phyloP scores from a whole-genome alignment of 2,113 vertebrate genomes.

The Microtus oregoni region DNA sequence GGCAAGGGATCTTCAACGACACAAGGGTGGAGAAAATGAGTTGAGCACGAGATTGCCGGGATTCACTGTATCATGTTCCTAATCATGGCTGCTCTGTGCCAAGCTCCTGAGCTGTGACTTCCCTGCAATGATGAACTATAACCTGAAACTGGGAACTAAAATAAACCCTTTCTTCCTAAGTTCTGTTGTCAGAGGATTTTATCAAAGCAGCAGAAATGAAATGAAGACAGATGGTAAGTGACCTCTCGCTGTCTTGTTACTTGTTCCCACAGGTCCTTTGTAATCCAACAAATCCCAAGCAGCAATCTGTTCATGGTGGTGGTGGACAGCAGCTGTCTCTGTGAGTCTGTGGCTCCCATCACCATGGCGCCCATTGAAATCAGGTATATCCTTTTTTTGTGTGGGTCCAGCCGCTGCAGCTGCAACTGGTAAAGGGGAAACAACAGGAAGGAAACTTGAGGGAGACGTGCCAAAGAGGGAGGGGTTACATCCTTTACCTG shows the following conservation, averaged over 20 bases:
- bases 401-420: not conserved
- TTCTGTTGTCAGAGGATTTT: not conserved
- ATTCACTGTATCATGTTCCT: not conserved
- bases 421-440: not conserved
- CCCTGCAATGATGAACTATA: not conserved
- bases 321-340: slow-evolving; percentile 96
- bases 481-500: not conserved
- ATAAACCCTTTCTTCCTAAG: not conserved
- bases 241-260: slow-evolving; percentile 11
- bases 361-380: slow-evolving; percentile 99
- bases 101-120: not conserved
- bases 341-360: slow-evolving; percentile 92
- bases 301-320: slow-evolving; percentile 99
- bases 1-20: not conserved
- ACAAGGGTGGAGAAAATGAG: not conserved
- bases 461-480: not conserved
- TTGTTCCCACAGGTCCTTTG: slow-evolving; percentile 93
- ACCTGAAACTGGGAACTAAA: not conserved
- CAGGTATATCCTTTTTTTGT: slow-evolving; percentile 98
- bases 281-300: slow-evolving; percentile 99
- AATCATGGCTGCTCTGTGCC: not conserved
- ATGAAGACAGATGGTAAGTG: not conserved
- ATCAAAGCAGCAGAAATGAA: not conserved
- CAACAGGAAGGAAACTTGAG: not conserved
- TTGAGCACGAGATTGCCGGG: too few species aligned